Conservation (phyloP, 2,797 vertebrate species). For the Molossus alvarezi region DNA sequence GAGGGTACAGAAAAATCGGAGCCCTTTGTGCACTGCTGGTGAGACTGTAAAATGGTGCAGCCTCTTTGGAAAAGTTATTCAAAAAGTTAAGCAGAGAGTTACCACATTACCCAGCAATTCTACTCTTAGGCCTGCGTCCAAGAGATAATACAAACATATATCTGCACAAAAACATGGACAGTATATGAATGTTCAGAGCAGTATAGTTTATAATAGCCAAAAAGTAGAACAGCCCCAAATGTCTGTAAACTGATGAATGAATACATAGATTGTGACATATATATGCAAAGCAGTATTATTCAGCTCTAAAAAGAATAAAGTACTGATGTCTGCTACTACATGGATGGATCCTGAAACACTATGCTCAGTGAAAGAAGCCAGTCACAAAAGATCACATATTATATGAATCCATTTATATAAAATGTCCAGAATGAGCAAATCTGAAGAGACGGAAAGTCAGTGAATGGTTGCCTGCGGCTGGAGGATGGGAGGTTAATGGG, state of each 20-base stretch:
- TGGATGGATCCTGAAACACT: not conserved
- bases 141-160: not conserved
- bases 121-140: not conserved
- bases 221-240: not conserved
- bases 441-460: slow-evolving; percentile 3
- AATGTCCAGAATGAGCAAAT: slow-evolving; percentile 6
- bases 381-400: not conserved
- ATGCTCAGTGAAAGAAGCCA: not conserved
- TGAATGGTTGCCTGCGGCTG: not conserved
- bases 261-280: not conserved
- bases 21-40: not conserved
- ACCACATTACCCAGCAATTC: not conserved
- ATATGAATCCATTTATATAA: not conserved
- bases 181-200: not conserved
- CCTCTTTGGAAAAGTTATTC: not conserved
- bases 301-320: not conserved
- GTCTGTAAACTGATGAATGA: not conserved
- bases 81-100: not conserved
- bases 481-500: not conserved
- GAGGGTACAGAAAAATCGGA: not conserved
- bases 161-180: not conserved
- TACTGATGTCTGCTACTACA: not conserved
- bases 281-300: not conserved
- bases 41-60: not conserved
- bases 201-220: not conserved